phyloP scores from a whole-genome alignment of 2,797 vertebrate genomes.

The Eupleurogrammus muticus region DNA sequence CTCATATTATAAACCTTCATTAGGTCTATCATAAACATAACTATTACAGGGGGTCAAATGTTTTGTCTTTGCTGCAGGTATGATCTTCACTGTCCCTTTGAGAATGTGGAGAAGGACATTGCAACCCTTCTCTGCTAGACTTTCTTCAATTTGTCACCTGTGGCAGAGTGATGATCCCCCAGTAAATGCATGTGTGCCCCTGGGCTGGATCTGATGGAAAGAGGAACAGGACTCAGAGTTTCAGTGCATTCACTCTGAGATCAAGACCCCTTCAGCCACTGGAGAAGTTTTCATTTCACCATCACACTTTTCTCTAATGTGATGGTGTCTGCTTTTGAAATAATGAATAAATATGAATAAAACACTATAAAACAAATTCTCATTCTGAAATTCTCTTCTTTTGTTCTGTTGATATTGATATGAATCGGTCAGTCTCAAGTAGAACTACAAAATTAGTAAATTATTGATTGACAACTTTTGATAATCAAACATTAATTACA shows the following conservation, averaged over 20 bases:
- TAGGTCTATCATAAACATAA: background rate
- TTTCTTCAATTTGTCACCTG: slow-evolving; percentile 26
- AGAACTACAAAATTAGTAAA: too few relatives aligned
- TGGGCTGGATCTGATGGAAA: slow-evolving; percentile 84
- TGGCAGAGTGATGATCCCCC: slow-evolving; percentile 83
- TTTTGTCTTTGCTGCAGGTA: slow-evolving; percentile 73
- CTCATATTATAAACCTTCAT: slow-evolving; percentile 13
- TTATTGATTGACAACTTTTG: too few relatives aligned
- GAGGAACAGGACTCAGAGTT: slow-evolving; percentile 69
- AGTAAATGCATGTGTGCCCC: slow-evolving; percentile 83
- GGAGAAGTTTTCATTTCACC: slow-evolving; percentile 27
- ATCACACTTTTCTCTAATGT: slow-evolving; percentile 10
- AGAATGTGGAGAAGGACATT: slow-evolving; percentile 81
- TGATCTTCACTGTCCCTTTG: slow-evolving; percentile 79
- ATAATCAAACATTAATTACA: too few relatives aligned
- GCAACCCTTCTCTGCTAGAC: slow-evolving; percentile 70
- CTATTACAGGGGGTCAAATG: slow-evolving; percentile 4
- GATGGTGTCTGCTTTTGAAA: slow-evolving; percentile 11
- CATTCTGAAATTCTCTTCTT: slow-evolving; percentile 5
- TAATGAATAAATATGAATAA: slow-evolving; percentile 27
- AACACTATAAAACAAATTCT: background rate
- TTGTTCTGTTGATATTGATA: background rate
- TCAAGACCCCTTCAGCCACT: slow-evolving; percentile 72
- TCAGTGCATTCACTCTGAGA: slow-evolving; percentile 82
- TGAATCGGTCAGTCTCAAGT: too few relatives aligned